Evolutionary conservation across 2,888 invertebrate genomes (phyloP), one percentile per base, ranked within the genome.

Genomic region (Sinodicranocentrus sp.): DNA sequence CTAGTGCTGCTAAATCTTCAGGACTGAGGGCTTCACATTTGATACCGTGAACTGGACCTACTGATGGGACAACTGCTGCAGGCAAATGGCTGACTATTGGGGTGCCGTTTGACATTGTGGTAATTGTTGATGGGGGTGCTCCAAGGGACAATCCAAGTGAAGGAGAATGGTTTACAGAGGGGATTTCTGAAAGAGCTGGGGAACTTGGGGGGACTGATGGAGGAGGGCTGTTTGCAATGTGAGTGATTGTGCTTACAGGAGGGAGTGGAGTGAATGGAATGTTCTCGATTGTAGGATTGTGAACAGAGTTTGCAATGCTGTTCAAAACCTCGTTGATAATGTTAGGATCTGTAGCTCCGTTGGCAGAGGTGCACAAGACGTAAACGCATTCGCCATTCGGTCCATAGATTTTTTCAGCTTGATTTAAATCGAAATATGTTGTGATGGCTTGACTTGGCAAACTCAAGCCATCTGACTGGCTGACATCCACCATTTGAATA

Each of bases 311-410:
- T 10, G 65, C 39, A 28, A 79, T 48, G 19, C 71, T 71, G 52
- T 73, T 80, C 28, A 80, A 48, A 8, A 80, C 67, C 25, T 80
- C 80, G 28, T 80, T 80, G 43, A 80, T 73, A 21, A 80, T 61
- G 21, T 21, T 75, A 15, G 70, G 70, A 19, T 82, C 82, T 21
- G 54, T 63, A 6, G 52, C 54, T 59, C 63, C 61, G 61, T 43
- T 54, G n/a, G 59, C 52, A 3, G 82, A 52, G 1, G 83, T 72
- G 52, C 84, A 84, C 13, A 85, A 39, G 28, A 86, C 86, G 59
- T 86, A 86, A 33, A 86, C 84, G 33, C 82, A 85, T 59, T 86
- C 86, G 10, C 86, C 86, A 63, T 86, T 85, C 5, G 80, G 75
- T 15, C 82, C 76, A 39, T 82, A 82, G 57, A 85, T 82, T 61